Evolutionary conservation across 2,113 vertebrate genomes (phyloP), one percentile per base, ranked within the genome.

Genomic region (Solea solea): DNA sequence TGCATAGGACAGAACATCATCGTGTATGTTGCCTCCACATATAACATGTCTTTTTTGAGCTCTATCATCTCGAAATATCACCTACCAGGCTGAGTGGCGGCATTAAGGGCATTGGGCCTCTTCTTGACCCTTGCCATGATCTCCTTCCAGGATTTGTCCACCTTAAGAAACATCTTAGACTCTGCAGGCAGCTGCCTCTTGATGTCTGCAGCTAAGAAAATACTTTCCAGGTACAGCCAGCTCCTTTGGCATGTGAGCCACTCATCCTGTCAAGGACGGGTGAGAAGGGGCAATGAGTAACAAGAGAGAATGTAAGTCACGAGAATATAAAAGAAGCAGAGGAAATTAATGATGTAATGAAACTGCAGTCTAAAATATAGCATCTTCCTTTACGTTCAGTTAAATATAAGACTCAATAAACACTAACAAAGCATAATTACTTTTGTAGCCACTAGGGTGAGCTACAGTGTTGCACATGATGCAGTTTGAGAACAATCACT

Each of bases 121-220:
- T 84, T 83, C 49, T 94, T 94, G 55, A 95, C 91, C 80, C 90
- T 95, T 70, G 89, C 88, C 94, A 95, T 96, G 54, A 95, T 91
- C 75, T 95, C 92, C 68, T 96, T 95, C 95, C 94, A 96, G 5
- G 94, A 95, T 74, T 95, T 95, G 86, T 94, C 94, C 60, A 95
- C 94, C 71, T 95, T 90, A 52, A 94, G 84, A 86, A 97, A 97
- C 94, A 95, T 94, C 85, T 94, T 95, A 57, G 94, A 91, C 87
- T 97, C 95, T 3, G 91, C 91, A 13, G 94, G 93, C 28, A 97
- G 76, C 81, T 95, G 94, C 52, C 93, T 93, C 76, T 94, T 92
- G 76, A 96, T 95, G 79, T 95, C 94, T 28, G 95, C 94, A 59
- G 93, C 94, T 60, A 88, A 92, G 72, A 97, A 96, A 83, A 96